Evolutionary conservation across 2,113 vertebrate genomes (phyloP).

Genomic region (Xiphorhynchus elegans): DNA sequence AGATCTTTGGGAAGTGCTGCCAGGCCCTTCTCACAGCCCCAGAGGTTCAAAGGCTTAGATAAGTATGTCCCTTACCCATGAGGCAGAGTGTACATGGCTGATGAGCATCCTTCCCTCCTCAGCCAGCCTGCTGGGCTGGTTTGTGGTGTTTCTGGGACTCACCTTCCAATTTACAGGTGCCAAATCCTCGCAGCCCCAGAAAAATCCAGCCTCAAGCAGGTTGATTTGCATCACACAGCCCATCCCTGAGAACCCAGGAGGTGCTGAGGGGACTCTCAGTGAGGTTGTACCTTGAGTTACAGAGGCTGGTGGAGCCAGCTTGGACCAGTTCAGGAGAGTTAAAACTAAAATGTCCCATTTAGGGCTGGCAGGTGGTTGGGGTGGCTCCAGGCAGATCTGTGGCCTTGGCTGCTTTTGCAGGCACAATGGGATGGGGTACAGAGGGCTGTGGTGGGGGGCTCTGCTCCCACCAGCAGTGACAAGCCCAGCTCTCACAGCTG

Average conservation of each 20-base stretch:
- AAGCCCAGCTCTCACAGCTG: neutral
- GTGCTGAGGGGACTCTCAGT: neutral
- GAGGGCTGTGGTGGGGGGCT: neutral
- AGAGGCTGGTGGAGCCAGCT: neutral
- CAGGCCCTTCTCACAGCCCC: neutral
- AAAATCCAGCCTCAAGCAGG: neutral
- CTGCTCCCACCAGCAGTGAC: neutral
- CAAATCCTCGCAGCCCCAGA: neutral
- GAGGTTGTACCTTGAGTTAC: neutral
- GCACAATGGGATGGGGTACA: accelerated
- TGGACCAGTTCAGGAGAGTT: accelerated
- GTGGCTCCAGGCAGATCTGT: neutral
- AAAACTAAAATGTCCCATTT: neutral
- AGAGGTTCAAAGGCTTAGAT: neutral
- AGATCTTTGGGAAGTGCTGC: neutral
- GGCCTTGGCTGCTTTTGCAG: neutral
- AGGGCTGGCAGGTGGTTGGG: neutral
- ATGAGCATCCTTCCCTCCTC: neutral
- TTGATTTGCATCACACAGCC: neutral
- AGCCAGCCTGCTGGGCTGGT: neutral
- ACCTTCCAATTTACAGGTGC: neutral
- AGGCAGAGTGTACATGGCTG: neutral
- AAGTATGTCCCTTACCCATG: neutral
- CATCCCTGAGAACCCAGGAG: neutral
- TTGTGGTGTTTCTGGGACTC: neutral